Evolutionary conservation across 2,113 vertebrate species (phyloP).

Genomic region (Silurus meridionalis): DNA sequence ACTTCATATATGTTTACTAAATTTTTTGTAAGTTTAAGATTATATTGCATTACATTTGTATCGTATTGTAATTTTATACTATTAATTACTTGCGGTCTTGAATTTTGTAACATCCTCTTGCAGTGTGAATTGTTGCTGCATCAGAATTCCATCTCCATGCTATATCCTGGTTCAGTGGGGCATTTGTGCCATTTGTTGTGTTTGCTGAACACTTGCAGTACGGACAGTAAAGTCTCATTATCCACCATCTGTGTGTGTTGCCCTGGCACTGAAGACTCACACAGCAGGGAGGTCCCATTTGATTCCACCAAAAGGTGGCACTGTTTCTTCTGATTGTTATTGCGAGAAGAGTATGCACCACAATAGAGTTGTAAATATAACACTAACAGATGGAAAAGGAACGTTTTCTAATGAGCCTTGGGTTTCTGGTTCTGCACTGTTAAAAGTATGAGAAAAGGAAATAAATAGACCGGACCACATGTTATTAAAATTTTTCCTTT

Average conservation of each 20-base stretch:
- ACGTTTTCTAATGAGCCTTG: background rate
- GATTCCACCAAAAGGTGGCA: background rate
- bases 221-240: background rate
- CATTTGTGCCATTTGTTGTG: background rate
- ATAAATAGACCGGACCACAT: background rate
- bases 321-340: background rate
- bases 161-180: background rate
- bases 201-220: background rate
- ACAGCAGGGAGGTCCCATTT: background rate
- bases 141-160: background rate
- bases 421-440: background rate
- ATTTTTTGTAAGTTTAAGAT: too few species aligned
- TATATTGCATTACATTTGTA: too few species aligned
- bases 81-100: background rate
- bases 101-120: background rate
- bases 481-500: background rate
- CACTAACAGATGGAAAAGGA: background rate
- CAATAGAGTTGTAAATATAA: background rate
- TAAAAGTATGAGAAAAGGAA: background rate
- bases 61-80: too few species aligned
- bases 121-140: background rate
- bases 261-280: background rate
- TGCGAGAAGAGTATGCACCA: background rate
- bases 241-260: background rate
- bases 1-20: too few species aligned